phyloP scores from a whole-genome alignment of 2,888 invertebrate genomes.

The Limnephilus lunatus region DNA sequence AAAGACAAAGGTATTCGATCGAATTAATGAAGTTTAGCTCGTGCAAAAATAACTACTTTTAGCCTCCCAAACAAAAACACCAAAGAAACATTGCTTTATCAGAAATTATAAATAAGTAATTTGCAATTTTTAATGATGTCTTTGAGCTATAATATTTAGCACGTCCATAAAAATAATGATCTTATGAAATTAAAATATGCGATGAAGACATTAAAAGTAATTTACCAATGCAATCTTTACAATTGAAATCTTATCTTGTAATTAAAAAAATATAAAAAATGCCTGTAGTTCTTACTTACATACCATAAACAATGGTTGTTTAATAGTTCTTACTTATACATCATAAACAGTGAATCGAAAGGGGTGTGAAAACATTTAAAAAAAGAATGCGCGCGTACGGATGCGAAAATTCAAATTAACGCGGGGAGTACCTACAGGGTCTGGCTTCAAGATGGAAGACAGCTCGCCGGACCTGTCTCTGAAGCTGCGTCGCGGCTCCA shows the following conservation, averaged over 20 bases:
- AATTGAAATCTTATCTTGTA: background rate
- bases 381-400: conserved; percentile 3
- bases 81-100: conserved; percentile 21
- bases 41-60: conserved; percentile 32
- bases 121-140: background rate
- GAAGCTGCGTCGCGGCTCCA: conserved; percentile 89
- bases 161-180: conserved; percentile 28
- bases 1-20: conserved; percentile 26
- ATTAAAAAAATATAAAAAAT: background rate
- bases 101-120: background rate
- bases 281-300: too few relatives aligned
- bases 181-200: conserved; percentile 40
- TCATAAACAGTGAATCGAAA: background rate
- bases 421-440: conserved; percentile 28
- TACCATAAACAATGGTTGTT: background rate
- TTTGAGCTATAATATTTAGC: background rate
- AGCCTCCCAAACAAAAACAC: conserved; percentile 49
- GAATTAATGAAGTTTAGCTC: conserved; percentile 12
- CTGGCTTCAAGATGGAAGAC: conserved; percentile 77
- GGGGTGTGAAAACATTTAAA: background rate
- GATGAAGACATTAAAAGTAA: background rate
- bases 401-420: conserved; percentile 12
- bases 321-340: background rate
- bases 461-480: conserved; percentile 92
- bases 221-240: background rate